Conservation (phyloP, 2,888 invertebrate genomes). For the Caenorhabditis panamensis region DNA sequence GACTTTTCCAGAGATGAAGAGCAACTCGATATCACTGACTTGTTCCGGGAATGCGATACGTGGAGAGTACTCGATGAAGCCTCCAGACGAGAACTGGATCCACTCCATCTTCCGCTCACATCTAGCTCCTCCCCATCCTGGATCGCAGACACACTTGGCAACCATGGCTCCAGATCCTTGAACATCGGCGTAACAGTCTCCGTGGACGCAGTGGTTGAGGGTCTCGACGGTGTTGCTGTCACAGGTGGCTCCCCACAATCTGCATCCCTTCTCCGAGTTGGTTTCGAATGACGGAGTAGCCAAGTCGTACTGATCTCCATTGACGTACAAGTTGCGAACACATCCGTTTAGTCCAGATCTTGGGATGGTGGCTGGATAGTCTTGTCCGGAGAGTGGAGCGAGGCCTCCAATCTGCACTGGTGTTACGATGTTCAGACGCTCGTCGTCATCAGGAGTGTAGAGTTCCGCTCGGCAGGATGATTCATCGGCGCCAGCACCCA, state of each 20-base stretch:
- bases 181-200: conserved; percentile 78
- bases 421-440: conserved; percentile 78
- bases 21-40: conserved; percentile 90
- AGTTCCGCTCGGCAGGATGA: conserved; percentile 68
- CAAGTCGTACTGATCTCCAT: conserved; percentile 93
- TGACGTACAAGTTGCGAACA: conserved; percentile 94
- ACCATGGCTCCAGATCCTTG: conserved; percentile 61
- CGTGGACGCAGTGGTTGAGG: conserved; percentile 75
- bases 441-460: conserved; percentile 78
- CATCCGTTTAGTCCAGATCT: conserved; percentile 91
- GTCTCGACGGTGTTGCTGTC: conserved; percentile 88
- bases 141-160: conserved; percentile 91
- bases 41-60: conserved; percentile 68
- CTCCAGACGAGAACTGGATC: conserved; percentile 76
- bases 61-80: conserved; percentile 73
- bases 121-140: conserved; percentile 91
- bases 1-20: conserved; percentile 88
- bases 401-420: conserved; percentile 86
- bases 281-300: conserved; percentile 88
- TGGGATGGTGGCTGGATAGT: conserved; percentile 65
- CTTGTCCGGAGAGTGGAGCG: conserved; percentile 63
- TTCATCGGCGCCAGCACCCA: conserved; percentile 60
- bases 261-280: conserved; percentile 86
- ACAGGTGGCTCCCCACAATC: conserved; percentile 93
- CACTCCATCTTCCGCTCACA: conserved; percentile 81